Conservation (phyloP, 2,113 vertebrate genomes). For the Recurvirostra avosetta region DNA sequence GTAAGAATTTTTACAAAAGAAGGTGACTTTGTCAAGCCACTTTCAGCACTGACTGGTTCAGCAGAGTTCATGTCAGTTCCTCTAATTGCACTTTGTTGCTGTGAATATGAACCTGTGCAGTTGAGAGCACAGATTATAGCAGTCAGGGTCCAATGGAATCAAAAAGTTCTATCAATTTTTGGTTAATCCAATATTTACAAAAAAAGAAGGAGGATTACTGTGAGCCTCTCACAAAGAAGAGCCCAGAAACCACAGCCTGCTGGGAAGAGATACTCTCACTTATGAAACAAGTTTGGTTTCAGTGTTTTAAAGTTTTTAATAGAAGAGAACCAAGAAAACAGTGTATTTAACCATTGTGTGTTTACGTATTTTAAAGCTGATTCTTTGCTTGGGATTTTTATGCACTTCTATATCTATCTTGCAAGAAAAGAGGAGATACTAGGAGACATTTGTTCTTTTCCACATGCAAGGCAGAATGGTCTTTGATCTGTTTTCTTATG, state of each 20-base stretch:
- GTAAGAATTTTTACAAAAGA: not conserved
- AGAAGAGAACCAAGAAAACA: not conserved
- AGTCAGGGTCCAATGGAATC: not conserved
- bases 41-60: not conserved
- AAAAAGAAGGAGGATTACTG: conserved; percentile 12
- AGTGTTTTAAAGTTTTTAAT: not conserved
- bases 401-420: not conserved
- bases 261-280: not conserved
- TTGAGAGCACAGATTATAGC: not conserved
- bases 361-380: not conserved
- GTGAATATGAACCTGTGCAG: not conserved
- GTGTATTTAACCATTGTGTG: not conserved
- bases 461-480: not conserved
- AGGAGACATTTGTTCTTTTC: not conserved
- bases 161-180: conserved; percentile 12
- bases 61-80: not conserved
- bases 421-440: not conserved
- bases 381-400: not conserved
- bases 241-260: not conserved
- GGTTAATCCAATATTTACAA: conserved; percentile 1
- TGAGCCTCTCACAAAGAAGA: not conserved
- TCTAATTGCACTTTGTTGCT: not conserved
- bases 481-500: not conserved
- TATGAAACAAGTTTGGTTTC: not conserved
- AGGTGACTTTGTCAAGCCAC: not conserved